These are phyloP conservation scores for Vultur gryphus DNA, from an alignment of 2,797 vertebrate genomes.

Conservation along the genomic window DNA sequence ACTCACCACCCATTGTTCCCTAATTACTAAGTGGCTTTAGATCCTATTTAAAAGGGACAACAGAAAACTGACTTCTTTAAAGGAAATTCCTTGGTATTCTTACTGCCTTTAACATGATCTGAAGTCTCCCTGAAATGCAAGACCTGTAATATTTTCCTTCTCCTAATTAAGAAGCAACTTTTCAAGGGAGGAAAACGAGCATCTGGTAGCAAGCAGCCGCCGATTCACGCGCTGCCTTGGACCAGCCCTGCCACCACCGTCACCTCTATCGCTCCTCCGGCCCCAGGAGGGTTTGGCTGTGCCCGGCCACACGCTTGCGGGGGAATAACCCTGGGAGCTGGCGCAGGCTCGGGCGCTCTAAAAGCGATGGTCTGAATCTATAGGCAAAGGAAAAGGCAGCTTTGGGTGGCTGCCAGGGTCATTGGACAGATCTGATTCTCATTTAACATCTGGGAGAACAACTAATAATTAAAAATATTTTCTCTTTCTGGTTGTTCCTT, in stretches of 20 bases:
- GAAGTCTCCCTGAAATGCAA: neutral
- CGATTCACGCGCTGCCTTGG: neutral
- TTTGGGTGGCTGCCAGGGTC: neutral
- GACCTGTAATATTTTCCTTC: neutral
- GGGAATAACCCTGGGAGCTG: neutral
- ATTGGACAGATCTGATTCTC: neutral
- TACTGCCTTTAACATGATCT: neutral
- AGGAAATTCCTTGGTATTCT: neutral
- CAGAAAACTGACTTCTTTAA: neutral
- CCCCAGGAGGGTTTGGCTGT: neutral
- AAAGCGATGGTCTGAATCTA: neutral
- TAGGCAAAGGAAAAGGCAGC: neutral
- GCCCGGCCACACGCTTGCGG: accelerated
- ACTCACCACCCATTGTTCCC: neutral
- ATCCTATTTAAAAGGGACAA: neutral
- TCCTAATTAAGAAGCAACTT: neutral
- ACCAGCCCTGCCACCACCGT: neutral
- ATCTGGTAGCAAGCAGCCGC: neutral
- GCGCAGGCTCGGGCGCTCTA: neutral
- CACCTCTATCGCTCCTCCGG: neutral
- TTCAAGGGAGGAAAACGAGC: neutral
- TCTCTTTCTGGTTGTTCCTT: neutral
- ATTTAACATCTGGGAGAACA: neutral
- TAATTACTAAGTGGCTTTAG: neutral
- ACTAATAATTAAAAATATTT: neutral